These are phyloP conservation scores for rat (Rattus norvegicus) DNA, from an alignment of 2,113 vertebrate genomes.

Conservation along the genomic window DNA sequence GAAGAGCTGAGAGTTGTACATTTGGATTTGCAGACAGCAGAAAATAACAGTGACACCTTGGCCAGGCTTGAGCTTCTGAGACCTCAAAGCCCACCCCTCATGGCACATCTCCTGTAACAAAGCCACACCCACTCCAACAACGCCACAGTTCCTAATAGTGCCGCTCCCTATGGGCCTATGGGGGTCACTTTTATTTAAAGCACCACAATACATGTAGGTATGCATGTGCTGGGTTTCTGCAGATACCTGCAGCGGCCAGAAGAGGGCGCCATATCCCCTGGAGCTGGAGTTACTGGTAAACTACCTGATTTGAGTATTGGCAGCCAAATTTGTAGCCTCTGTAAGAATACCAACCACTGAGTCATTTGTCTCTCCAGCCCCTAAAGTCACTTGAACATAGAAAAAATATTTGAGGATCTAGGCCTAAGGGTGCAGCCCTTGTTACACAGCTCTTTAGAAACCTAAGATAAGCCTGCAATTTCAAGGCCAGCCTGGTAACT, in stretches of 20 bases:
- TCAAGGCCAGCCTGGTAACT: not conserved
- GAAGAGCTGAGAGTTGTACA: not conserved
- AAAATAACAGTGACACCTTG: not conserved
- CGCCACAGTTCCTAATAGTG: not conserved
- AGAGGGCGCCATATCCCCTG: not conserved
- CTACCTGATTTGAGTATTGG: not conserved
- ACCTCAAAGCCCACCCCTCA: not conserved
- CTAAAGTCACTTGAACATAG: not conserved
- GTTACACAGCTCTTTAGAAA: not conserved
- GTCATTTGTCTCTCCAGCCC: not conserved
- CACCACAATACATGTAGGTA: not conserved
- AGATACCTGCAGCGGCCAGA: not conserved
- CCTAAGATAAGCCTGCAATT: not conserved
- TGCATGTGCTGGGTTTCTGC: not conserved
- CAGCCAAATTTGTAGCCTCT: not conserved
- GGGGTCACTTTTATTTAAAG: not conserved
- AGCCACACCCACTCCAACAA: not conserved
- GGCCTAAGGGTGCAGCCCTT: not conserved
- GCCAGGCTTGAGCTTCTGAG: not conserved
- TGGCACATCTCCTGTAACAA: not conserved
- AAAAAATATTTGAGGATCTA: not conserved
- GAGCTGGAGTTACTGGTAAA: not conserved
- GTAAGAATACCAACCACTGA: not conserved
- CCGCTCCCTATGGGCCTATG: not conserved
- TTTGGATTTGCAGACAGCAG: not conserved